Base-by-base conservation (phyloP, 1,140 invertebrate genomes). In the Orius insidiosus region DNA sequence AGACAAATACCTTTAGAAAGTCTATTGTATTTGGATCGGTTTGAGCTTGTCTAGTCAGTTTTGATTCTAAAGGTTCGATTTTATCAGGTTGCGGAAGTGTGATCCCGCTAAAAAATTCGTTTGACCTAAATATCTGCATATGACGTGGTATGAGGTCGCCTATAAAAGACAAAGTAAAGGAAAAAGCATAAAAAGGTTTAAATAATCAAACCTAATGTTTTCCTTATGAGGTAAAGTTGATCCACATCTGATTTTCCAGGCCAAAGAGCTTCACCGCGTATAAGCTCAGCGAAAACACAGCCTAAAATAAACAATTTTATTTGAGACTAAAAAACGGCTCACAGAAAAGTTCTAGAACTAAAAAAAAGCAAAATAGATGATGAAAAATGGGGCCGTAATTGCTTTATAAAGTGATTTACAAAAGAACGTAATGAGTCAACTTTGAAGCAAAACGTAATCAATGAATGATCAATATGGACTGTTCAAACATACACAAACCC, bases 201-300 rank as follows among this genome's bases (percentile, higher is more conserved):
- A 42, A 38, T 6, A 38, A 38, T 33, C n/a, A 33, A 33, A 60
- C 60, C 83, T 13, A 85, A 64, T 1, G 88, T 94, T 65, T 81
- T 83, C 56, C 86, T 72, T 55, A 98, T 98, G 48, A 96, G 70
- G 66, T 94, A 98, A 16, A 99, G 65, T 62, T 99, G 95, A 66
- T 99, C 95, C 1, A 98, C 83, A 60, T 99, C 95, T 8, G 93
- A 96, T 66, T 96, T 89, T 38, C 94, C 94, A 0, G 93, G 92
- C 93, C 93, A 97, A 1, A 98, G 62, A 0, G 89, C 87, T 62
- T 95, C 88, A n/a, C 90, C 89, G 10, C 85, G 78, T 24, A 96
- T 75, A 45, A 98, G 64, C 65, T 99, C 95, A 3, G 93, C 93
- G 60, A 93, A 85, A 1, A 98, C 92, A 64, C 90, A 96, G 13